Evolutionary conservation across 2,113 vertebrate species (phyloP).

Genomic region (Microcebus ravelobensis): DNA sequence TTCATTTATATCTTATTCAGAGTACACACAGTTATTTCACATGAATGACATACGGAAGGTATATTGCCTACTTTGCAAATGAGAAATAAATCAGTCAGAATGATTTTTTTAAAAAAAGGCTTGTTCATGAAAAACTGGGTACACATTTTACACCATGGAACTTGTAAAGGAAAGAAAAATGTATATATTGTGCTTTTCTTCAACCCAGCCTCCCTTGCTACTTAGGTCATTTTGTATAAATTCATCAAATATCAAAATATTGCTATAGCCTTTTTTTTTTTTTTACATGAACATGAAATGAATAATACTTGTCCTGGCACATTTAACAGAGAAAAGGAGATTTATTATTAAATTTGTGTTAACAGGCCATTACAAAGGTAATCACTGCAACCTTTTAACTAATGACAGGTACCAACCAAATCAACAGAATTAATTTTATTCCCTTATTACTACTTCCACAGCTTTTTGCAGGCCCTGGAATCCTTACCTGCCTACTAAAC

Average conservation of each 20-base stretch:
- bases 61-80: background rate
- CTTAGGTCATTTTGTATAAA: conserved; percentile 34
- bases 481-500: background rate
- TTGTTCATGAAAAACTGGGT: conserved; percentile 51
- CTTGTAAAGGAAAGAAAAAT: background rate
- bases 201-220: background rate
- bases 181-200: background rate
- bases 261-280: background rate
- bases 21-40: background rate
- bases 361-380: conserved; percentile 39
- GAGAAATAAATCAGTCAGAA: background rate
- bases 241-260: background rate
- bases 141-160: background rate
- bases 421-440: background rate
- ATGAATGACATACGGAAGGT: conserved; percentile 27
- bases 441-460: background rate
- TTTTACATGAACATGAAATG: background rate
- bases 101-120: background rate
- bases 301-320: background rate
- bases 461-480: background rate
- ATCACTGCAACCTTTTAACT: conserved; percentile 30
- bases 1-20: conserved; percentile 54
- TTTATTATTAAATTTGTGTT: conserved; percentile 25
- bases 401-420: conserved; percentile 34
- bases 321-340: conserved; percentile 35